Conservation (phyloP, 2,797 vertebrate genomes). For the Arctocebus calabarensis region DNA sequence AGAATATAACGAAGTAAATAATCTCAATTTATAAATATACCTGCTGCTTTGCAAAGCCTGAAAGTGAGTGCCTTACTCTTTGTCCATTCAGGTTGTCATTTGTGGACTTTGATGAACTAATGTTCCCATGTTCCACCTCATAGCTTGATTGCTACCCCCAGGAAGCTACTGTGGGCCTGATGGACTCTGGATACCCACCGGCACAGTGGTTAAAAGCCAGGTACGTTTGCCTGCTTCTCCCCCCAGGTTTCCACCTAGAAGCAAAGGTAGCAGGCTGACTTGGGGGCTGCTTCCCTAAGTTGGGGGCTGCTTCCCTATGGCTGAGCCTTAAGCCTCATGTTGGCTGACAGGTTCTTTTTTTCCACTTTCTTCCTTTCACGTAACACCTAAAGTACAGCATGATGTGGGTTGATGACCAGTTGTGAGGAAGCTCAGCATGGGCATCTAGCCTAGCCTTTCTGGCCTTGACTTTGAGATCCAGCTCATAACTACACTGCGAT, state of each 20-base stretch:
- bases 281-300: not conserved
- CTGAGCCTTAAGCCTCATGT: not conserved
- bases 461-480: not conserved
- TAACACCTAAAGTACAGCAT: not conserved
- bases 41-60: not conserved
- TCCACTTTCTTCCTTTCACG: not conserved
- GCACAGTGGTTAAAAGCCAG: not conserved
- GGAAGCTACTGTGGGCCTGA: not conserved
- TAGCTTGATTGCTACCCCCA: not conserved
- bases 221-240: not conserved
- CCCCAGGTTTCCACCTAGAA: not conserved
- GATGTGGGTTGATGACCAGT: not conserved
- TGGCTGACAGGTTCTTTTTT: not conserved
- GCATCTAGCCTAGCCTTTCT: not conserved
- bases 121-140: not conserved
- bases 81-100: not conserved
- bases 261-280: not conserved
- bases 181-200: not conserved
- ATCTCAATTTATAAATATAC: not conserved
- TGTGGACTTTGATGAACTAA: not conserved
- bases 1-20: not conserved
- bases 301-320: not conserved
- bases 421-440: not conserved
- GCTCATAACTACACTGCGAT: not conserved
- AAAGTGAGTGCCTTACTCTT: not conserved